Base-by-base conservation (phyloP, 1,140 invertebrate genomes). In the Amphibalanus amphitrite region DNA sequence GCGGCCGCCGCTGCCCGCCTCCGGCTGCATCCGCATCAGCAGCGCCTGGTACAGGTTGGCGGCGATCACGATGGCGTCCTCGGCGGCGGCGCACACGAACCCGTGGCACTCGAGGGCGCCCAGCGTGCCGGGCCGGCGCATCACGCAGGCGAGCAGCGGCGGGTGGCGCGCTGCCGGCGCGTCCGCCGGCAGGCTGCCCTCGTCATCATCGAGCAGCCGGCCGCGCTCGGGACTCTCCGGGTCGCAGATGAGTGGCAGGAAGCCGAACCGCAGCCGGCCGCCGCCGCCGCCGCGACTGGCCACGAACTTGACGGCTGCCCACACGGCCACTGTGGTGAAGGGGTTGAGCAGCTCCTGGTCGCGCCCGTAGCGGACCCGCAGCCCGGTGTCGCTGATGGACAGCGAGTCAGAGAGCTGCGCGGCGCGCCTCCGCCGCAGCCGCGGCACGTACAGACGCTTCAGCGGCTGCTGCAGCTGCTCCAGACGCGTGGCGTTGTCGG, bases 271-370 rank as follows among this genome's bases (percentile, higher is more conserved):
- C 69, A 79, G 73, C 3, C 80, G 79, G n/a, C 74, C 73, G 71
- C 76, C 69, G 20, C 76, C 75, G n/a, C 70, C 40, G 23, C 73
- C 70, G 17, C 71, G 73, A 0, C 76, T 72, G n/a, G 75, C 75
- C 13, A 80, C 78, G 67, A 90, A 90, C 78, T 90, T 90, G 1
- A 91, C 88, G 0, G 89, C 89, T 28, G 91, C 92, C 92, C 92
- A 94, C 0, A 93, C 91, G 0, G 91, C 91, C 79, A 94, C 93
- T n/a, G 90, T 89, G 17, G 90, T 88, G 77, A 93, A 94, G 1
- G 91, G 89, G 76, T 90, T 90, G 28, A 89, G 81, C 17, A 77
- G 70, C n/a, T 74, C 82, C 77, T 84, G 81, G 40, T 84, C 80
- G 67, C 83, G 82, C 78, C 83, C 81, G 76, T 0, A 89, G 84